Percentiles rank a stretch among this genome's conserved stretches.
Evolutionary conservation across 2,797 vertebrate genomes (phyloP).

Genomic region (Gallinago stenura): DNA sequence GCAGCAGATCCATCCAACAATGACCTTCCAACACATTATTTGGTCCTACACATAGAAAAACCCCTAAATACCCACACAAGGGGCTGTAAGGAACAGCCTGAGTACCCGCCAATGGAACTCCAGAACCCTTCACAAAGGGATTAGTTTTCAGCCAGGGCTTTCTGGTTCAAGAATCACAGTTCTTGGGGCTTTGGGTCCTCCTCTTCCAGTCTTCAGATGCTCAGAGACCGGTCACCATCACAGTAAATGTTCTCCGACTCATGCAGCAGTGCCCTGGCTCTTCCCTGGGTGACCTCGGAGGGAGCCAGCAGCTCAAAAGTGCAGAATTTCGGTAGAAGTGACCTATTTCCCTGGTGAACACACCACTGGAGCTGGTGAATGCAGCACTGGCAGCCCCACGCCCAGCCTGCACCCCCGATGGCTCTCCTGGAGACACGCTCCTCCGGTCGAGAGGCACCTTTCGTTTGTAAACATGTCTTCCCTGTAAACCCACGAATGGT

Average conservation of each 20-base stretch:
- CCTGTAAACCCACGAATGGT: background rate
- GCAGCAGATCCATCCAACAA: background rate
- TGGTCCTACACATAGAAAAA: background rate
- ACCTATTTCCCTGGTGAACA: accelerated
- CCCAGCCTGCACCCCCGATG: accelerated
- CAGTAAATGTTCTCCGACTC: background rate
- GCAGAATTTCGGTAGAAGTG: background rate
- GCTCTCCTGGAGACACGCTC: background rate
- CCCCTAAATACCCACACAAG: accelerated
- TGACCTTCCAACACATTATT: background rate
- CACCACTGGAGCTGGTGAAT: background rate
- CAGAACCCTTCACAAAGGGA: background rate
- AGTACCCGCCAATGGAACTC: background rate
- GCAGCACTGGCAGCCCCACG: background rate
- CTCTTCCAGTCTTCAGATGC: background rate
- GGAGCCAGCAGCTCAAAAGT: background rate
- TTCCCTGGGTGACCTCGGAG: background rate
- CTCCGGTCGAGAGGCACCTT: background rate
- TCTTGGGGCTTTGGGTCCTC: background rate
- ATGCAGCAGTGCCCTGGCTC: background rate
- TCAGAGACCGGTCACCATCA: background rate
- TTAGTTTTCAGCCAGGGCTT: background rate
- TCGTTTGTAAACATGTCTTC: background rate
- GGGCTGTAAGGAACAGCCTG: background rate
- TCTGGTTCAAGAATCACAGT: background rate